Evolutionary conservation across 2,888 invertebrate species (phyloP), one percentile per base, ranked within the genome.

Genomic region (Cataglyphis albicans): DNA sequence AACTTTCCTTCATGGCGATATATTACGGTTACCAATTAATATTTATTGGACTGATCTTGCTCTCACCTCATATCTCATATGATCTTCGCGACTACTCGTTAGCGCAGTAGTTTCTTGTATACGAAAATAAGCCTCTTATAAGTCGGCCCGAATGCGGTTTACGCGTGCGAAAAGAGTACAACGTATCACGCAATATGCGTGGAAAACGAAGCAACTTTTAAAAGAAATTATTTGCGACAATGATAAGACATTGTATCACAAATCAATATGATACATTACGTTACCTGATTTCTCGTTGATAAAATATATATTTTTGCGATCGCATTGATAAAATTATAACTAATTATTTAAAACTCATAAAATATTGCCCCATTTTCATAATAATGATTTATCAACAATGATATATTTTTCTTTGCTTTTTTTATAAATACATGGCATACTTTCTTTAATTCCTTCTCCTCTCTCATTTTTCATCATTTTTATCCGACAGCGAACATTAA

Each of bases 11-110:
- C 44, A 41, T 61, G 21, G 21, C 32, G 41, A 73, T 4, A 41
- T 25, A 25, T 21, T 65, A 35, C 5, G n/a, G n/a, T 55, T n/a
- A 3, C 18, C 35, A 68, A 68, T 76, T 76, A 57, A 57, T 57
- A 68, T 57, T 57, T 57, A 68, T 68, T 41, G 15, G 18, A 15
- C 15, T 29, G 68, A 76, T 55, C 32, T 18, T 57, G 57, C 38
- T 76, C 75, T 65, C 64, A 32, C 10, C 15, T 41, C 10, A 9
- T 76, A 41, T 67, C 15, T 76, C 76, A 41, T 25, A 41, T 41
- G 29, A 76, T 67, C n/a, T 76, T n/a, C 41, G 15, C 15, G 67
- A 15, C 9, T 67, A 41, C 68, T 68, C 41, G 5, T 55, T 41
- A 25, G 29, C 38, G 55, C 29, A 29, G 21, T 15, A 44, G 44